Evolutionary conservation across 2,113 vertebrate genomes (phyloP), one percentile per base, ranked within the genome.

Genomic region (Sceloporus undulatus): DNA sequence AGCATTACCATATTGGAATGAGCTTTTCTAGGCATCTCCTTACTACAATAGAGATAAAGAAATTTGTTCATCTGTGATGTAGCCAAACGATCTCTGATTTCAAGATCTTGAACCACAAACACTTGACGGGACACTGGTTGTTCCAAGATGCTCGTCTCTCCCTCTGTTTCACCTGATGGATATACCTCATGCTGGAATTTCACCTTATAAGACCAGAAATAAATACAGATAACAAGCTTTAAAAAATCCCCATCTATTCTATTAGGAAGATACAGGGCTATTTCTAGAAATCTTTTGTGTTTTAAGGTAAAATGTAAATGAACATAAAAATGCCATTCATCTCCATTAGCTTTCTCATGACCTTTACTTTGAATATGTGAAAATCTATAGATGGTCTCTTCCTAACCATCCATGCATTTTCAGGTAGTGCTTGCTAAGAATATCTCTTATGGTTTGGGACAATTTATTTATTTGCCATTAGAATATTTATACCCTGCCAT

Each of bases 21-120:
- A 0, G 98, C 98, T 95, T 99, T 99, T 62, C 98, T 96, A 40
- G 98, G 98, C 98, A 99, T 98, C 94, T 99, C 98, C 84, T 99
- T 98, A 95, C 98, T 99, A 34, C 98, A 98, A 90, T 99, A 99
- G 76, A 99, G 97, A 89, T 99, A 98, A 29, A 99, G 97, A 93
- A 99, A 99, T 94, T 99, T 99, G 93, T 99, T 99, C 98, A 99
- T 99, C 88, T 99, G 98, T 25, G 99, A 99, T 1, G 98, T 97
- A 59, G 98, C 98, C 94, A 99, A 96, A 13, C 99, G 97, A 93
- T 99, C 99, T 85, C 98, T 97, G 18, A 99, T 99, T 91, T 99
- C 99, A 71, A 99, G 96, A 85, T 99, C 99, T 92, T 99, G 99
- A 87, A 99, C 98, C 1, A 98, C 93, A 91, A 99, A 98, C 91